Base-by-base conservation (phyloP, 2,888 invertebrate species). In the Trachelus tabidus region DNA sequence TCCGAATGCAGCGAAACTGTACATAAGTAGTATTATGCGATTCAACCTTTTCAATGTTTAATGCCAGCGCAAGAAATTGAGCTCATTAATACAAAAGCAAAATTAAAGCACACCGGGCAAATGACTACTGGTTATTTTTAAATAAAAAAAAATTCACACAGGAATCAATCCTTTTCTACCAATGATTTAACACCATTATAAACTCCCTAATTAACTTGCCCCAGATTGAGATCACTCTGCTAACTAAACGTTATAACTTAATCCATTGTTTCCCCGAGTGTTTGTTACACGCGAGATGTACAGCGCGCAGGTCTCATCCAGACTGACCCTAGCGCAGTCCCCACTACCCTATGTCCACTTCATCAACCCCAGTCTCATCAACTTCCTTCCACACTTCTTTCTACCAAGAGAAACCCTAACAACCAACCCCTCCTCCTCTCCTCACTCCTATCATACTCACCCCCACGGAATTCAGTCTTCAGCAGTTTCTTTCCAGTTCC, bases 251-350 rank as follows among this genome's bases (percentile, higher is more conserved):
- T 9, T 56, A 56, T 56, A 56, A 56, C 56, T 56, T 56, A 56
- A 56, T 56, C 23, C 23, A 56, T 56, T 56, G 56, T 56, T 56
- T 56, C 23, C 56, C 23, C 23, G 56, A 56, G 23, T 56, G 56
- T 56, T 56, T 56, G 56, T 56, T 23, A 56, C 56, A 56, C 56
- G 9, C 56, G 56, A 56, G 56, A 56, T 56, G 56, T 56, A 56
- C 56, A 73, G 75, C 68, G 75, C 76, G 75, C 76, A 71, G 69
- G 75, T 76, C 75, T 69, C 75, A 68, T 37, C 71, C 68, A 76
- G 78, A 78, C 78, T 78, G 78, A 78, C 78, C 75, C 75, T 73
- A 68, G 75, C 75, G 75, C 56, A n/a, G 35, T 35, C 76, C 78
- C 78, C 78, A 78, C 78, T 56, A 69, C 56, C 56, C 56, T 23